Evolutionary conservation across 2,113 vertebrate species (phyloP), one percentile per base, ranked within the genome.

Genomic region (Periophthalmus modestus): DNA sequence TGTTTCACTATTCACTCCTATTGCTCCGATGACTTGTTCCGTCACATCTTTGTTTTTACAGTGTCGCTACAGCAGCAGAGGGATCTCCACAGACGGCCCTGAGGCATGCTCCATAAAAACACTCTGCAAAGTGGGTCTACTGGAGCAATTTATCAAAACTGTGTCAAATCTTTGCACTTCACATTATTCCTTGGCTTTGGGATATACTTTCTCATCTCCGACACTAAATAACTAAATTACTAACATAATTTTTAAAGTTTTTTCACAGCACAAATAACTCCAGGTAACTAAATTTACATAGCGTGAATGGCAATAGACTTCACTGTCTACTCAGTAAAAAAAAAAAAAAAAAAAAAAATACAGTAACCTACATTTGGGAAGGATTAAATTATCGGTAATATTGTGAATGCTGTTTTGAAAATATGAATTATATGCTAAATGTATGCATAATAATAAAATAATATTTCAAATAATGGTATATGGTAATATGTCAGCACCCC

Each of bases 11-110:
- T 7, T 62, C 62, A n/a, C 18, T 39, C 33, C 18, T n/a, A 18
- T 33, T 15, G 24, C 14, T 62, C 2, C 33, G n/a, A 11, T 19
- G 16, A 10, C 34, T 39, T 11, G 34, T 36, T 43, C 18, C 5
- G 34, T 39, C 62, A 65, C 62, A 39, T 65, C 34, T 65, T 65
- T 62, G 24, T 62, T 62, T n/a, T 65, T 65, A 9, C 28, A 63
- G 7, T 18, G 6, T 63, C 15, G 18, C 19, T 54, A 7, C 33
- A 39, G 34, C 16, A 36, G 61, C 28, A 36, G 6, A 65, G 19
- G 34, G 34, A 39, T 65, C 33, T 65, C 62, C 62, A 65, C 18
- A 43, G 62, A 43, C 34, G 2, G 9, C 62, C 62, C 62, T 21
- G 18, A 65, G 62, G 62, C 18, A 18, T 16, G 34, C 34, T 62